Evolutionary conservation across 2,888 invertebrate genomes (phyloP).

Genomic region (Caenorhabditis angaria): DNA sequence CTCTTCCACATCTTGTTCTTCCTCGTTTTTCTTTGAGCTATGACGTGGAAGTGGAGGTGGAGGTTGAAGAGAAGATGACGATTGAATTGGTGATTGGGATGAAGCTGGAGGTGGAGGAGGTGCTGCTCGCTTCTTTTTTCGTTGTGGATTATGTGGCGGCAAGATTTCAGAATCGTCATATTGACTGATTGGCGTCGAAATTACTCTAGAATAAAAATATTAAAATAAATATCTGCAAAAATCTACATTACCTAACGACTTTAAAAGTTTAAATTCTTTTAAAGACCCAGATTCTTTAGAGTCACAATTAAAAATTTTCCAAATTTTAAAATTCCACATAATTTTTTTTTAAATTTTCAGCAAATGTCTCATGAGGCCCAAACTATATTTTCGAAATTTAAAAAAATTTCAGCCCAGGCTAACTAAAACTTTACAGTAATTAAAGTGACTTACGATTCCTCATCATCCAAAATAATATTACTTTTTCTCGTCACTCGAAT

Average conservation of each 20-base stretch:
- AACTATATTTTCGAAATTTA: no score
- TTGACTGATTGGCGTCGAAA: slow-evolving; percentile 35
- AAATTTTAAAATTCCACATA: no score
- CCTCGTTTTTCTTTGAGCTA: slow-evolving; percentile 5
- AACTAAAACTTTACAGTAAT: no score
- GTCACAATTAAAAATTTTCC: no score
- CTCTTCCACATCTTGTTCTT: slow-evolving; percentile 23
- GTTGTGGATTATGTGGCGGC: slow-evolving; percentile 1
- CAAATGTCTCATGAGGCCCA: no score
- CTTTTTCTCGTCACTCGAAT: slow-evolving; percentile 18
- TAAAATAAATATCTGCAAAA: no score
- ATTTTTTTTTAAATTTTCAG: no score
- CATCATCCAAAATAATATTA: slow-evolving; percentile 36
- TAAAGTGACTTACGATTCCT: slow-evolving; percentile 25
- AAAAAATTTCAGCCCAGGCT: no score
- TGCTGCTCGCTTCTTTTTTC: slow-evolving; percentile 17
- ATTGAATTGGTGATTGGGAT: slow-evolving; percentile 4
- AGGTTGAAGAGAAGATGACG: slow-evolving; percentile 22
- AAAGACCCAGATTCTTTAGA: no score
- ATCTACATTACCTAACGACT: no score
- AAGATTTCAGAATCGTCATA: slow-evolving; percentile 32
- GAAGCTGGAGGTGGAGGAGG: slow-evolving; percentile 30
- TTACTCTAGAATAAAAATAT: slow-evolving; percentile 21
- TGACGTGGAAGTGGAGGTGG: slow-evolving; percentile 30
- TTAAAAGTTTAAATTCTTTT: no score